These are phyloP conservation scores for Bergia puertoricense DNA, from an alignment of 92 coral and sea anemone genomes.

Conservation along the genomic window DNA sequence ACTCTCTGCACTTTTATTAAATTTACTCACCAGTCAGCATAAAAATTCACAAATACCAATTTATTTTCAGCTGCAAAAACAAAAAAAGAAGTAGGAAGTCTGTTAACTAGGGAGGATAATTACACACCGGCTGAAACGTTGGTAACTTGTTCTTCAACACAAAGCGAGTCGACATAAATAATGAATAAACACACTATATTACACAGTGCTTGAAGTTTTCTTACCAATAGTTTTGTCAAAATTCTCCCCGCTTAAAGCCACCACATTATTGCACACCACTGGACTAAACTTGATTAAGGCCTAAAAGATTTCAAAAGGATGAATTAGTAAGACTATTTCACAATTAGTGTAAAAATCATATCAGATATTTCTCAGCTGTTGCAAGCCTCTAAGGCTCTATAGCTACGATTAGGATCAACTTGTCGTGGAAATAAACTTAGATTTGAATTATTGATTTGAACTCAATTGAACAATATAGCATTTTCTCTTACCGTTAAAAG, in stretches of 20 bases:
- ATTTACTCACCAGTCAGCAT: conserved; percentile 93
- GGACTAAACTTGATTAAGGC: conserved; percentile 51
- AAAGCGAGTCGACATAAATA: conserved; percentile 46
- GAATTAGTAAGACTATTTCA: background rate
- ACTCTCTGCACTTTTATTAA: background rate
- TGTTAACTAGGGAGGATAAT: too few relatives aligned
- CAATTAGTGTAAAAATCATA: background rate
- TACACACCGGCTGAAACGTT: background rate
- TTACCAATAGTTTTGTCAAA: conserved; percentile 83
- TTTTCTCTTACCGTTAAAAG: conserved; percentile 58
- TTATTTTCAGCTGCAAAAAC: conserved; percentile 76
- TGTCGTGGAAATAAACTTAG: conserved; percentile 1
- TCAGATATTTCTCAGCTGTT: conserved; percentile 7
- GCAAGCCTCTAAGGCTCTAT: conserved; percentile 33
- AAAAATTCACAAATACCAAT: conserved; percentile 90
- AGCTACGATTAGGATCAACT: conserved; percentile 17
- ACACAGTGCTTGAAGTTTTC: conserved; percentile 14
- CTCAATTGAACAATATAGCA: conserved; percentile 24
- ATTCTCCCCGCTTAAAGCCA: conserved; percentile 57
- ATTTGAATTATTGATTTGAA: conserved; percentile 27
- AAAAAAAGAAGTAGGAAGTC: background rate
- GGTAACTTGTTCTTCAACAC: conserved; percentile 7
- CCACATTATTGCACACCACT: conserved; percentile 64
- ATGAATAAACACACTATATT: conserved; percentile 11
- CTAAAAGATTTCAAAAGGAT: conserved; percentile 52